phyloP scores from a whole-genome alignment of 2,888 invertebrate species.

The Leucania comma region DNA sequence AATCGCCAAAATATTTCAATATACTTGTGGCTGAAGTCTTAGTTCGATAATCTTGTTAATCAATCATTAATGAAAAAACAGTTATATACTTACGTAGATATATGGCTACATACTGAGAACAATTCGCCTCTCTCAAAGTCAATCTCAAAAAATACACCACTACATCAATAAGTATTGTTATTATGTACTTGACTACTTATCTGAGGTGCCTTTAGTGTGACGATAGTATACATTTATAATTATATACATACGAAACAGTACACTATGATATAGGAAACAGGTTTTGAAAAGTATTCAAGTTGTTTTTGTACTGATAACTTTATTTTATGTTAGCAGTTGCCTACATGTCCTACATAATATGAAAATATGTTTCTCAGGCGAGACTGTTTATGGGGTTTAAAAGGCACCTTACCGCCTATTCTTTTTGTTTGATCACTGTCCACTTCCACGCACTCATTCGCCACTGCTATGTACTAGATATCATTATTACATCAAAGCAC shows the following conservation, averaged over 20 bases:
- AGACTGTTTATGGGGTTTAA: not conserved
- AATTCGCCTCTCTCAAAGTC: constrained; percentile 29
- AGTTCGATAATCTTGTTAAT: constrained; percentile 31
- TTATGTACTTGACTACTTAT: constrained; percentile 11
- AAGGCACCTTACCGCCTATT: constrained; percentile 37
- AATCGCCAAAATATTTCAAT: constrained; percentile 28
- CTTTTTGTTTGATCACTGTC: constrained; percentile 4
- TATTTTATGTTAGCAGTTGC: not conserved
- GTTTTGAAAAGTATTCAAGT: constrained; percentile 22
- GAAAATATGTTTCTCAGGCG: not conserved
- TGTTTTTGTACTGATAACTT: not conserved
- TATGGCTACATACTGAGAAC: constrained; percentile 30
- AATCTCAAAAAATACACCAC: constrained; percentile 48
- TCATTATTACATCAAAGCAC: constrained; percentile 23
- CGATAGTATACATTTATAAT: constrained; percentile 7
- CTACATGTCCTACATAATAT: not conserved
- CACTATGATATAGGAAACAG: not conserved
- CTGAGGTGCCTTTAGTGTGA: constrained; percentile 39
- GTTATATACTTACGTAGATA: constrained; percentile 22
- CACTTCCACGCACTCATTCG: constrained; percentile 5
- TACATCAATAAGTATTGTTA: constrained; percentile 18
- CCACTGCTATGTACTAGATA: not conserved
- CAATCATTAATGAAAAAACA: constrained; percentile 19
- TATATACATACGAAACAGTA: constrained; percentile 12
- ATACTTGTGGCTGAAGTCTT: constrained; percentile 42